These are phyloP conservation scores for Xiphophorus birchmanni DNA, from an alignment of 2,797 vertebrate species.

Conservation along the genomic window DNA sequence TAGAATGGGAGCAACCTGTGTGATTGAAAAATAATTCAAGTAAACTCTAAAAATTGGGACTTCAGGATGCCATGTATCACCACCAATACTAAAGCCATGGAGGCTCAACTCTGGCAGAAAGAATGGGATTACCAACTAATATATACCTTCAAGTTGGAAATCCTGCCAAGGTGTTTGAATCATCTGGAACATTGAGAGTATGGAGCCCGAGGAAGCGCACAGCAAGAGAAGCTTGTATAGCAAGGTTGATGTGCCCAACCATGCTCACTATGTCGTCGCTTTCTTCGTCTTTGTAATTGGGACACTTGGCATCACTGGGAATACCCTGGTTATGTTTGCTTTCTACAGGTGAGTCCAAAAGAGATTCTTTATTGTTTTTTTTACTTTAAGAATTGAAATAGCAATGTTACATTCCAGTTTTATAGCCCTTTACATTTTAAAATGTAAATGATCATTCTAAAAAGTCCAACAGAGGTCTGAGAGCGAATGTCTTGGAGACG, in stretches of 20 bases:
- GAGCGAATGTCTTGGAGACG: not conserved
- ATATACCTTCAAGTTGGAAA: constrained; percentile 36
- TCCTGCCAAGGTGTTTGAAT: constrained; percentile 48
- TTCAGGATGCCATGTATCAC: not conserved
- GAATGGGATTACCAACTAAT: constrained; percentile 24
- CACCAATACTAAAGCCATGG: constrained; percentile 40
- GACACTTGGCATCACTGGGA: constrained; percentile 75
- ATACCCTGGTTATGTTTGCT: constrained; percentile 80
- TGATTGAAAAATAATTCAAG: not conserved
- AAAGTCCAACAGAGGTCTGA: not conserved
- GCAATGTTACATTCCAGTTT: not conserved
- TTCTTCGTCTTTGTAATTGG: constrained; percentile 77
- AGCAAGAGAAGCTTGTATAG: constrained; percentile 67
- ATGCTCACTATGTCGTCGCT: constrained; percentile 79
- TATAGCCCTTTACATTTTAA: not conserved
- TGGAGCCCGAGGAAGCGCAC: constrained; percentile 68
- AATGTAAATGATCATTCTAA: not conserved
- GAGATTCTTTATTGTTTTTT: not conserved
- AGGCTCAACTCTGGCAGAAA: constrained; percentile 9
- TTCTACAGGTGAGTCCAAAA: constrained; percentile 76
- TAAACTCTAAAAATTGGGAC: not conserved
- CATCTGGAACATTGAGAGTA: constrained; percentile 75
- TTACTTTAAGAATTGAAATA: not conserved
- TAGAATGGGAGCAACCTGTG: constrained; percentile 16
- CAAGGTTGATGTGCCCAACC: constrained; percentile 78